Conservation (phyloP, 2,888 invertebrate genomes). For the Gari tellinella region DNA sequence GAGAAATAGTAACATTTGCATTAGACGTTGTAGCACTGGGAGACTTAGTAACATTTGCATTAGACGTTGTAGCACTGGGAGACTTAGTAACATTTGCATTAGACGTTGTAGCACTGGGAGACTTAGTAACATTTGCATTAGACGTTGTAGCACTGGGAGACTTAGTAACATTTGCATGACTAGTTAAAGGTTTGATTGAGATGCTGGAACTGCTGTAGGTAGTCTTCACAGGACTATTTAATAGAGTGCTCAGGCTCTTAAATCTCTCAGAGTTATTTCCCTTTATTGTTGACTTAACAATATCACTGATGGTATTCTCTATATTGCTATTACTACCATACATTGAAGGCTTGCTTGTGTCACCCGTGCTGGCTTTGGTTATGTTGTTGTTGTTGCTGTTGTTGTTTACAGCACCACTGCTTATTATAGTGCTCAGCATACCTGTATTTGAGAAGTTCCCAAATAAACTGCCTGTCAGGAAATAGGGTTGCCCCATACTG, state of each 20-base stretch:
- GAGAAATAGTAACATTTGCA: no score
- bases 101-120: constrained; percentile 15
- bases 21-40: constrained; percentile 8
- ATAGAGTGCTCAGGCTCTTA: constrained; percentile 47
- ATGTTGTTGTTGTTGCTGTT: constrained; percentile 40
- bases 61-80: neutral
- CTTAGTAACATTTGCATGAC: constrained; percentile 6
- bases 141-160: constrained; percentile 8
- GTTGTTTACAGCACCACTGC: constrained; percentile 36
- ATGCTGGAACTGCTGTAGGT: constrained; percentile 16
- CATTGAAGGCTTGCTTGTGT: constrained; percentile 5
- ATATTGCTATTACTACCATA: constrained; percentile 40
- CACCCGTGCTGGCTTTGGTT: constrained; percentile 2
- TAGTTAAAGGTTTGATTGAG: constrained; percentile 10
- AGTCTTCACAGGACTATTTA: constrained; percentile 39
- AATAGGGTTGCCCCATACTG: constrained; percentile 49
- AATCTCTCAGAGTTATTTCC: constrained; percentile 46
- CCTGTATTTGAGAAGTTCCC: constrained; percentile 51
- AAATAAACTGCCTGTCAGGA: constrained; percentile 50
- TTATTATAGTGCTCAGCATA: constrained; percentile 35
- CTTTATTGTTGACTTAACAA: constrained; percentile 52
- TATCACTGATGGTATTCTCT: constrained; percentile 56
- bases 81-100: constrained; percentile 18
- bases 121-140: no score
- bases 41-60: constrained; percentile 8